Evolutionary conservation across 2,797 vertebrate species (phyloP).

Genomic region (Chromis chromis): DNA sequence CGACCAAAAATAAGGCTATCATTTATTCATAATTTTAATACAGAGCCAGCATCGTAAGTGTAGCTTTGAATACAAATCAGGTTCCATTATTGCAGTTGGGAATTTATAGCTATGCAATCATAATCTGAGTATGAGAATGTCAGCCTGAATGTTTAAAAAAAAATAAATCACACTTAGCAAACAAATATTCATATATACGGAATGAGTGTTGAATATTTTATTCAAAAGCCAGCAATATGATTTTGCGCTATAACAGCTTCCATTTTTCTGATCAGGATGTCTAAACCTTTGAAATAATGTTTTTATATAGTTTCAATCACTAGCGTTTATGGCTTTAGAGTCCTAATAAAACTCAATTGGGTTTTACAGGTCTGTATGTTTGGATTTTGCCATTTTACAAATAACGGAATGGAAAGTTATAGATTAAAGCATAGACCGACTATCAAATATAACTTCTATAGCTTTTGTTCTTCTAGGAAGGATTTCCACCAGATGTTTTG

Average conservation of each 20-base stretch:
- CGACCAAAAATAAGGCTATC: conserved; percentile 34
- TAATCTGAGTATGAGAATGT: conserved; percentile 1
- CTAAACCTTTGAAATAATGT: conserved; percentile 21
- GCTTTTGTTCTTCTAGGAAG: no score
- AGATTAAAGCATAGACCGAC: conserved; percentile 11
- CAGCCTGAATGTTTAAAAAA: no score
- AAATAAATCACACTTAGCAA: no score
- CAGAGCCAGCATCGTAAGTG: conserved; percentile 10
- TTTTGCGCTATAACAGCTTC: no score
- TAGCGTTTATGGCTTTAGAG: conserved; percentile 27
- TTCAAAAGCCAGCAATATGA: no score
- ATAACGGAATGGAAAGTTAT: conserved; percentile 12
- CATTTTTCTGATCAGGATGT: no score
- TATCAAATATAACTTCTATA: conserved; percentile 7
- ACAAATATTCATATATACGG: no score
- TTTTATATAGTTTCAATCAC: conserved; percentile 56
- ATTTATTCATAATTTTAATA: conserved; percentile 54
- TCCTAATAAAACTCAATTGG: conserved; percentile 25
- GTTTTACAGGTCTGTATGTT: conserved; percentile 11
- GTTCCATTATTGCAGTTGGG: background rate
- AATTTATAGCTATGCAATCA: background rate
- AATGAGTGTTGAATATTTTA: no score
- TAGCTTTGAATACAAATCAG: conserved; percentile 49
- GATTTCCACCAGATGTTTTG: no score
- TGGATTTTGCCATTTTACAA: background rate